phyloP scores from a whole-genome alignment of 2,113 vertebrate species.

The Halcyon malimbica region DNA sequence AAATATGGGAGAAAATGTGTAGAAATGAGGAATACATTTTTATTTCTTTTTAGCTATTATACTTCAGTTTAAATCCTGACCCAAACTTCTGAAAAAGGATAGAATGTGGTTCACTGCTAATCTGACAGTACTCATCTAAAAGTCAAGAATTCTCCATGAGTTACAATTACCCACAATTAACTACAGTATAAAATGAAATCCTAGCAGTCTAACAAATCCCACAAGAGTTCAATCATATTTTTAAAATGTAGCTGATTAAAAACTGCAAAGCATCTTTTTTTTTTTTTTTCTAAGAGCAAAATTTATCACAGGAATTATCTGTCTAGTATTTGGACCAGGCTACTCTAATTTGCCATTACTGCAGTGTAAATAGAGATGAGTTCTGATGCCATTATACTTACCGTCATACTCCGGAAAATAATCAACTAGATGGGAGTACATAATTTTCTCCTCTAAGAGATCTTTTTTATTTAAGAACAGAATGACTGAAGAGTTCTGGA shows the following conservation, averaged over 20 bases:
- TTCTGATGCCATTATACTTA: constrained; percentile 68
- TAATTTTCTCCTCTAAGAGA: constrained; percentile 95
- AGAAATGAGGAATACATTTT: not conserved
- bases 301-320: not conserved
- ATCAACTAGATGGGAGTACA: constrained; percentile 94
- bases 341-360: not conserved
- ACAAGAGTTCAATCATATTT: not conserved
- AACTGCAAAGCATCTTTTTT: not conserved
- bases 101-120: not conserved
- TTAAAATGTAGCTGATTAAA: not conserved
- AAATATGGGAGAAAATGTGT: not conserved
- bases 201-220: not conserved
- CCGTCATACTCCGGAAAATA: constrained; percentile 96
- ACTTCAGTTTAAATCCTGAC: not conserved
- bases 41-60: not conserved
- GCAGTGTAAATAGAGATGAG: not conserved
- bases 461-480: constrained; percentile 98
- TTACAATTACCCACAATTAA: not conserved
- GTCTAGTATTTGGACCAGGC: not conserved
- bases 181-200: not conserved
- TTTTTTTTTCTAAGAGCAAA: not conserved
- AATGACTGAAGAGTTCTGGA: constrained; percentile 94
- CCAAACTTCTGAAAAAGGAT: not conserved
- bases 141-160: not conserved
- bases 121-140: not conserved